A percentile compares a stretch with the other conserved stretches of the same genome.
These are phyloP conservation scores for Dicrurus megarhynchus DNA, from an alignment of 2,113 vertebrate species.

Conservation along the genomic window DNA sequence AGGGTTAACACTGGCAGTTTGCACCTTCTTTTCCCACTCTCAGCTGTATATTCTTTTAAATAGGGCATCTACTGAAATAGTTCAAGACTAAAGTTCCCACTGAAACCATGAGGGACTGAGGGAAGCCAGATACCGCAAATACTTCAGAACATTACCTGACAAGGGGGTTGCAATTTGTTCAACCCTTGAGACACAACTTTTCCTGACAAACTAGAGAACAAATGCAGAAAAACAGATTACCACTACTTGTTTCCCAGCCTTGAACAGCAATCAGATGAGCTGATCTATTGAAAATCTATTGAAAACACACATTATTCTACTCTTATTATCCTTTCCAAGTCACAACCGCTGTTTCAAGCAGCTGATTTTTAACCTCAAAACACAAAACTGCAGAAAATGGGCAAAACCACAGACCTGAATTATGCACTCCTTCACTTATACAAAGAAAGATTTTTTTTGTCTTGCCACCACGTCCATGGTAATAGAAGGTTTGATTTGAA, in stretches of 20 bases:
- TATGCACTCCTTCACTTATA: neutral
- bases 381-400: neutral
- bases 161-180: neutral
- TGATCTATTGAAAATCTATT: neutral
- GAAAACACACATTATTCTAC: neutral
- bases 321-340: neutral
- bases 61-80: constrained; percentile 36
- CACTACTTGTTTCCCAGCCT: neutral
- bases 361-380: neutral
- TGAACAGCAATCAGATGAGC: neutral
- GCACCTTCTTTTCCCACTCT: neutral
- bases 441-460: neutral
- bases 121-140: neutral
- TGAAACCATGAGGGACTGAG: neutral
- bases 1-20: neutral
- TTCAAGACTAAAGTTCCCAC: neutral
- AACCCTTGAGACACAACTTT: neutral
- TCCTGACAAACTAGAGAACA: neutral
- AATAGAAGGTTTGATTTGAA: neutral
- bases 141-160: neutral
- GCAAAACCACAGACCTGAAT: neutral
- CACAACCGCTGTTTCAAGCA: neutral
- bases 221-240: neutral
- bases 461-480: rapidly evolving
- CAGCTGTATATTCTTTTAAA: neutral